Conservation (phyloP, 2,797 vertebrate species). For the Sebastes paucispinis region DNA sequence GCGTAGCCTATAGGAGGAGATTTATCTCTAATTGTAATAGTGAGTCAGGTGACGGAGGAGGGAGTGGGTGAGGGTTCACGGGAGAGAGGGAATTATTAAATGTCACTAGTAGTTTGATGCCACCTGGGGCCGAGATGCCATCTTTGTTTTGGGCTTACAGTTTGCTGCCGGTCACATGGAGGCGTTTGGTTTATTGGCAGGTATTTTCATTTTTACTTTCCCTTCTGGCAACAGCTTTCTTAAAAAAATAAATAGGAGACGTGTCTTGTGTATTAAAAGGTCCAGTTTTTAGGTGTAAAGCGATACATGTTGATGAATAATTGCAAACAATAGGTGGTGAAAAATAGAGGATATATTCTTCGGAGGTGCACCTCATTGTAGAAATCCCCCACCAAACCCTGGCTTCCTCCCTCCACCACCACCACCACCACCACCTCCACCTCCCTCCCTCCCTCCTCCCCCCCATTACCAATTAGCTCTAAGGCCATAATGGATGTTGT, state of each 20-base stretch:
- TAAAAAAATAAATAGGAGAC: neutral
- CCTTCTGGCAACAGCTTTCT: slow-evolving; percentile 11
- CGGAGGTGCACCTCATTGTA: slow-evolving; percentile 30
- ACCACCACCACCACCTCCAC: neutral
- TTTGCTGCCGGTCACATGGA: slow-evolving; percentile 60
- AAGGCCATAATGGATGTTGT: slow-evolving; percentile 85
- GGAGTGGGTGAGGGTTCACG: slow-evolving; percentile 35
- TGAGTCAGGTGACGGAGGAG: slow-evolving; percentile 70
- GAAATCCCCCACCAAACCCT: slow-evolving; percentile 39
- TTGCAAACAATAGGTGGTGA: slow-evolving; percentile 43
- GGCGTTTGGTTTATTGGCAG: slow-evolving; percentile 45
- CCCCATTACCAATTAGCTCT: slow-evolving; percentile 83
- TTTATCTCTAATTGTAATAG: slow-evolving; percentile 80
- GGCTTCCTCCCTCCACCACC: slow-evolving; percentile 31
- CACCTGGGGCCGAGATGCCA: slow-evolving; percentile 72
- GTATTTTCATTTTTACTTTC: slow-evolving; percentile 38
- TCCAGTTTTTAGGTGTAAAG: slow-evolving; percentile 21
- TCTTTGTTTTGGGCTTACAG: slow-evolving; percentile 75
- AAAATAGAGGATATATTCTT: slow-evolving; percentile 49
- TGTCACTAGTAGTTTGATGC: slow-evolving; percentile 79
- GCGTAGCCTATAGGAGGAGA: slow-evolving; percentile 54
- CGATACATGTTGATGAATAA: slow-evolving; percentile 42
- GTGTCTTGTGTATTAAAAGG: slow-evolving; percentile 6
- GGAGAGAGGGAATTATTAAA: slow-evolving; percentile 76
- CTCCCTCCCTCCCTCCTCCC: neutral